Percentiles rank a stretch among this genome's conserved stretches.
These are phyloP conservation scores for Gordius sp. DNA, from an alignment of 2,888 invertebrate genomes.

Conservation along the genomic window DNA sequence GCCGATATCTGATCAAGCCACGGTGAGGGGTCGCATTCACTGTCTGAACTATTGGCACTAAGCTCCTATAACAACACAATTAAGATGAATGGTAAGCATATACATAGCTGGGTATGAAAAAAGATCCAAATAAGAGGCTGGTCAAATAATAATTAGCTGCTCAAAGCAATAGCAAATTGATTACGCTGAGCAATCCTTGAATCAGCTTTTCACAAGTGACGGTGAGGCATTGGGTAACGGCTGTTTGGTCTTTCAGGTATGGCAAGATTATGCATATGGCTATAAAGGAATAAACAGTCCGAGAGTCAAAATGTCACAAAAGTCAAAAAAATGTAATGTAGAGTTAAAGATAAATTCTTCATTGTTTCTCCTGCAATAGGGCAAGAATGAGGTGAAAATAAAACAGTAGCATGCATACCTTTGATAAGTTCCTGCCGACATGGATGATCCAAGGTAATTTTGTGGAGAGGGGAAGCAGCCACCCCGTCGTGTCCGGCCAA, in stretches of 20 bases:
- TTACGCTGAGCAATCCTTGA: neutral
- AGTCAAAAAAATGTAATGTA: too few species aligned
- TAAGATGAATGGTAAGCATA: neutral
- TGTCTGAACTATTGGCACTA: neutral
- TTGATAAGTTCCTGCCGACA: constrained; percentile 8
- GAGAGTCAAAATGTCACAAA: too few species aligned
- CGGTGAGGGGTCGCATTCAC: constrained; percentile 8
- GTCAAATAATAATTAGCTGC: neutral
- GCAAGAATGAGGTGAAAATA: too few species aligned
- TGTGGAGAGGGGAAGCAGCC: too few species aligned
- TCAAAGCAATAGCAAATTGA: neutral
- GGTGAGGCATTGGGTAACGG: neutral
- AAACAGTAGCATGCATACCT: too few species aligned
- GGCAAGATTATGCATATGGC: constrained; percentile 2
- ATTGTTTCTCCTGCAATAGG: neutral
- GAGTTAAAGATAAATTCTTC: neutral
- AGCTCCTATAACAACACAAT: neutral
- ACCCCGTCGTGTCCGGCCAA: too few species aligned
- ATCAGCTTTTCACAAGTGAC: constrained; percentile 11
- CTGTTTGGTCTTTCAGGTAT: neutral
- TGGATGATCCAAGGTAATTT: neutral
- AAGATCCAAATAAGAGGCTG: too few species aligned
- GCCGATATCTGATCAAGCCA: constrained; percentile 13
- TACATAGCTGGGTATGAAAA: neutral
- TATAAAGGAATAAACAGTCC: too few species aligned